These are phyloP conservation scores for Andricus grossulariae DNA, from an alignment of 1,140 invertebrate genomes.

Conservation along the genomic window DNA sequence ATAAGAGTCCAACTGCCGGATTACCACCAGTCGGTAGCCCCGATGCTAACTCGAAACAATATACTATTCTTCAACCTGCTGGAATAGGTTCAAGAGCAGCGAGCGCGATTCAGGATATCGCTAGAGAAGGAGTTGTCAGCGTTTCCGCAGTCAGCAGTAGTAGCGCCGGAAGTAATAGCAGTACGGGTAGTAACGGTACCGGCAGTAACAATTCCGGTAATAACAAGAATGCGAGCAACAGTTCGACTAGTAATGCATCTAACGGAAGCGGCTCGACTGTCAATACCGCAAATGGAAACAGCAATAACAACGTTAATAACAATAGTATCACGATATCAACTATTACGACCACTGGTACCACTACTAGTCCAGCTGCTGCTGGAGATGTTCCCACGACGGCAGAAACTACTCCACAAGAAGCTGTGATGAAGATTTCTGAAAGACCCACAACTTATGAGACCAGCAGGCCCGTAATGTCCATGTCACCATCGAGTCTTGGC, in stretches of 20 bases:
- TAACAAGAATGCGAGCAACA: constrained; percentile 49
- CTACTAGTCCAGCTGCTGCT: constrained; percentile 61
- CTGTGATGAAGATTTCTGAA: constrained; percentile 70
- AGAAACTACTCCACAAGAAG: constrained; percentile 70
- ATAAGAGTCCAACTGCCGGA: constrained; percentile 50
- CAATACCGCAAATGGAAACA: constrained; percentile 35
- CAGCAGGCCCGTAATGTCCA: constrained; percentile 73
- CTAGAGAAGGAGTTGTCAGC: constrained; percentile 80
- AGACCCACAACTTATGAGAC: constrained; percentile 66
- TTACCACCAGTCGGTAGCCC: constrained; percentile 74
- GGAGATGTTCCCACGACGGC: constrained; percentile 71
- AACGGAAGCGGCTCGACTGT: constrained; percentile 37
- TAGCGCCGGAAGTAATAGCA: constrained; percentile 49
- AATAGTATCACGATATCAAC: constrained; percentile 60
- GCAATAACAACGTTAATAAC: constrained; percentile 56
- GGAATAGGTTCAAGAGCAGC: constrained; percentile 85
- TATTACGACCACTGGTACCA: constrained; percentile 67
- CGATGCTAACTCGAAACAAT: constrained; percentile 81
- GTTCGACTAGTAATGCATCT: constrained; percentile 35
- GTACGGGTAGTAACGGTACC: constrained; percentile 47
- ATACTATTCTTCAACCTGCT: constrained; percentile 89
- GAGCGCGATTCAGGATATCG: constrained; percentile 85
- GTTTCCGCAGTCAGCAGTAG: constrained; percentile 80
- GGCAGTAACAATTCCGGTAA: constrained; percentile 49
- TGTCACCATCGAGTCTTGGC: constrained; percentile 84